Evolutionary conservation across 2,888 invertebrate species (phyloP), one percentile per base, ranked within the genome.

Genomic region (Patella caerulea): DNA sequence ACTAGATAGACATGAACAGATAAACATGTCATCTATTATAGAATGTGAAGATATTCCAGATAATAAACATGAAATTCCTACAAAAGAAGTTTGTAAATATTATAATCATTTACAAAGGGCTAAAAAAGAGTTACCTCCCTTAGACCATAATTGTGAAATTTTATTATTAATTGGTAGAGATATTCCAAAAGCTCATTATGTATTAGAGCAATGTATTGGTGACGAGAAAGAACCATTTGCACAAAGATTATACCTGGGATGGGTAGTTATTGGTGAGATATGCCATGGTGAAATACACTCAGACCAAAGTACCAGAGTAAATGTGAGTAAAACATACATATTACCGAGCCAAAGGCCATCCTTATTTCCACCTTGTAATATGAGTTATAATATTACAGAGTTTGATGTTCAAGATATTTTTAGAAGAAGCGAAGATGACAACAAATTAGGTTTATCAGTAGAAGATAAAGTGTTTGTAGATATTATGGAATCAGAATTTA

Each of bases 1-100:
- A 0, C 17, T 73, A 17, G 76, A 81, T 59, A 77, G 78, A 3
- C 54, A 45, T 14, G 19, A 53, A 1, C 19, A 17, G 14, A n/a
- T 75, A 17, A 69, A 73, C 2, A 69, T 80, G 7, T 81, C 81
- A 2, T 12, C 19, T 2, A 24, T 83, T 12, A 79, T 78, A 52
- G 81, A 82, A 55, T 82, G 82, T 65, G 54, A 74, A 34, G 19
- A 81, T 1, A 79, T 82, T 53, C 79, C 81, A 15, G 70, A 77
- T 56, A 53, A 72, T 11, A 71, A 74, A 14, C 59, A 76, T n/a
- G 77, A 83, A 12, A 81, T 83, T 7, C 80, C 80, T 5, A 83
- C 81, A 2, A 78, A 78, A 17, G 65, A 82, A 17, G 29, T 74
- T 29, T 52, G n/a, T 17, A 12, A 14, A 19, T 45, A 73, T 24